Base-by-base conservation (phyloP, 1,140 invertebrate genomes). In the Hesperophylax magnus region DNA sequence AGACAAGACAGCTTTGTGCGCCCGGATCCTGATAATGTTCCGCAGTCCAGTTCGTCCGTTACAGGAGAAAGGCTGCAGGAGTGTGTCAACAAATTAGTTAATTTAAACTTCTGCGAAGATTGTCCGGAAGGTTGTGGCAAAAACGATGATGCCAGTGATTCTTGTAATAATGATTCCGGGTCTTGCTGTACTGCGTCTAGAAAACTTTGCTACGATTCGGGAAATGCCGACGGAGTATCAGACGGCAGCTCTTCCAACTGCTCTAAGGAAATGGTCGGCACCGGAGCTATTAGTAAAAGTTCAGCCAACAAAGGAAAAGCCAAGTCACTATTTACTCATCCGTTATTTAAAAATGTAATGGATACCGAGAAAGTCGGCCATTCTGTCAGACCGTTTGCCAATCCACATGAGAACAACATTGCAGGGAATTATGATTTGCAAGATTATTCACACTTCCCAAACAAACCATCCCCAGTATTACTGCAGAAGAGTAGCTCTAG, bases 311-410 rank as follows among this genome's bases (percentile, higher is more conserved):
- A 88, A 7, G 87, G 88, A 0, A 89, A 87, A 11, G 84, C 82
- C 39, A 87, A 88, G 47, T 90, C 89, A 27, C 77, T 91, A 4
- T 92, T 90, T 81, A 86, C 88, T 0, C 90, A 92, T 85, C 91
- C 91, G 2, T 84, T 92, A 8, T 92, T 92, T 82, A 86, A 85
- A 61, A 84, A 84, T 80, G 81, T 81, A 14, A 79, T 65, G 52
- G 69, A 75, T 54, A 2, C 52, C 3, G 24, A 22, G 14, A 22
- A 27, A 31, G 54, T 15, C 6, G 53, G 8, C 24, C 24, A 20
- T 53, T 72, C n/a, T 11, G 39, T 47, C 0, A 47, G 52, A 75
- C 60, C 15, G 22, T 77, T 18, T 58, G 6, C 18, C 75, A 27
- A 27, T 53, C 34, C n/a, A 2, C 52, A 8, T n/a, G 52, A 56